Evolutionary conservation across 2,113 vertebrate genomes (phyloP).

Genomic region (Pipa parva): DNA sequence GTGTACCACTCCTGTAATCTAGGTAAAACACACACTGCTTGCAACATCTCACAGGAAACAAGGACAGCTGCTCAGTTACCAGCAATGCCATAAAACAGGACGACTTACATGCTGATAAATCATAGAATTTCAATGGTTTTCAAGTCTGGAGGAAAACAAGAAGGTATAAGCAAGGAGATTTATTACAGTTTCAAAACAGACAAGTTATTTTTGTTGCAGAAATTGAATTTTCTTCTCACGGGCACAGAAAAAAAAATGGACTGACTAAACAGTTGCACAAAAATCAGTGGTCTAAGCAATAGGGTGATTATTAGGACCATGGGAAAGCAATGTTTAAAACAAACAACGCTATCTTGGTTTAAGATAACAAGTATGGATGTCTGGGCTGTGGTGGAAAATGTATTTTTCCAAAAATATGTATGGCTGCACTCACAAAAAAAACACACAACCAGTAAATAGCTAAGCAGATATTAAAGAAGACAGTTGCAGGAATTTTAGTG

Average conservation of each 20-base stretch:
- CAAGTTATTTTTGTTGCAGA: conserved; percentile 1
- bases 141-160: conserved; percentile 39
- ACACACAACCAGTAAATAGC: no score
- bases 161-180: conserved; percentile 23
- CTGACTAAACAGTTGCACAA: no score
- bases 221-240: background rate
- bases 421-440: no score
- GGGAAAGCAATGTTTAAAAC: no score
- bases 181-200: conserved; percentile 13
- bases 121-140: conserved; percentile 50
- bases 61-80: conserved; percentile 49
- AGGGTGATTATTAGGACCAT: no score
- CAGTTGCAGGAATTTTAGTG: no score
- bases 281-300: no score
- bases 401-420: no score
- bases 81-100: conserved; percentile 40
- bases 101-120: conserved; percentile 50
- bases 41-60: conserved; percentile 60
- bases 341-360: background rate
- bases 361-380: background rate
- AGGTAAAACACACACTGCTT: conserved; percentile 54
- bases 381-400: no score
- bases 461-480: no score
- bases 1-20: conserved; percentile 57
- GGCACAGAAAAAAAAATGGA: background rate